A percentile compares a stretch with the other conserved stretches of the same genome.
These are phyloP conservation scores for Karalla daura DNA, from an alignment of 2,797 vertebrate genomes.

Conservation along the genomic window DNA sequence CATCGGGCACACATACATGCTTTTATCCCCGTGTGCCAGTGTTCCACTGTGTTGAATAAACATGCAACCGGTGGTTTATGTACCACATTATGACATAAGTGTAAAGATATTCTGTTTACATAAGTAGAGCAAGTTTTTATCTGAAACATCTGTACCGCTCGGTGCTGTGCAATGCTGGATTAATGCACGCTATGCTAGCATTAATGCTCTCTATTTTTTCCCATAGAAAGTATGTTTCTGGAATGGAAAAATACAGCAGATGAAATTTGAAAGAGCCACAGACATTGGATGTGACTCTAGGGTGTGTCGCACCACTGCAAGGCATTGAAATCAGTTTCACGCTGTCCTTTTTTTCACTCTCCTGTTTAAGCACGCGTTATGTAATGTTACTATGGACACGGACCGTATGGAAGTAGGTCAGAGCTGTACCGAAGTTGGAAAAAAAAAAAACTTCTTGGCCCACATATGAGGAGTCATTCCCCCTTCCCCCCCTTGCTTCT, in stretches of 20 bases:
- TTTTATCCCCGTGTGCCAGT: not conserved
- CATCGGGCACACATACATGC: not conserved
- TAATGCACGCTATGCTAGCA: not conserved
- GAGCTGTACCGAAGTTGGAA: not conserved
- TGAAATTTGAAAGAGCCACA: conserved; percentile 13
- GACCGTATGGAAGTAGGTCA: conserved; percentile 41
- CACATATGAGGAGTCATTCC: not conserved
- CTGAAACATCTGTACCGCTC: not conserved
- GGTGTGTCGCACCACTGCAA: conserved; percentile 19
- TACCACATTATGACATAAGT: not conserved
- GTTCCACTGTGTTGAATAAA: not conserved
- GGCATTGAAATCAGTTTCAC: not conserved
- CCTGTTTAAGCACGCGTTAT: conserved; percentile 28
- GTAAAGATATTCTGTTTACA: not conserved
- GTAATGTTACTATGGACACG: conserved; percentile 25
- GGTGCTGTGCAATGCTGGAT: not conserved
- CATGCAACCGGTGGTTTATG: not conserved
- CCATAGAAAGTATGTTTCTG: not conserved
- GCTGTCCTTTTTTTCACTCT: not conserved
- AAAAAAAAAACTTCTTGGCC: not conserved
- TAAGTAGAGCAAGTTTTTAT: not conserved
- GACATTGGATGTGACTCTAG: conserved; percentile 17
- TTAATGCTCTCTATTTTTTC: not conserved
- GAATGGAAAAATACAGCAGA: conserved; percentile 3
- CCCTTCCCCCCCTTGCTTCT: not conserved